Conservation (phyloP, 2,113 vertebrate genomes). For the Neopipo cinnamomea region DNA sequence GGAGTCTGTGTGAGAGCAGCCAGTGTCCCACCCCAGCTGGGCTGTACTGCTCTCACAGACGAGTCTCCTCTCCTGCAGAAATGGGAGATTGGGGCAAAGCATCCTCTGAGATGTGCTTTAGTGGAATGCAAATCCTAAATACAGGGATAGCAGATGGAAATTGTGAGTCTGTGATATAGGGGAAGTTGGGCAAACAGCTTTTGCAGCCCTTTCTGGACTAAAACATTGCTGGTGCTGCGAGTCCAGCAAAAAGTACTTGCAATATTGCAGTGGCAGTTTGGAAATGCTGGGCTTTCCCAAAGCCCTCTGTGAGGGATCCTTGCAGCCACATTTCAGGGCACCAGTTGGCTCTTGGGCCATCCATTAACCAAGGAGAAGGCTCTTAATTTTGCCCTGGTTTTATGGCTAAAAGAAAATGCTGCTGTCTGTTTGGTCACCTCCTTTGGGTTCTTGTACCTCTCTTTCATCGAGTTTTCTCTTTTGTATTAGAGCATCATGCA, state of each 20-base stretch:
- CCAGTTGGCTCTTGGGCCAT: not conserved
- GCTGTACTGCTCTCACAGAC: not conserved
- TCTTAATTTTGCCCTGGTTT: not conserved
- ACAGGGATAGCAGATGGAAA: not conserved
- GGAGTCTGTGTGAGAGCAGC: not conserved
- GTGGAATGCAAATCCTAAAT: not conserved
- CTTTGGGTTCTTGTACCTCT: not conserved
- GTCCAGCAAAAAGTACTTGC: not conserved
- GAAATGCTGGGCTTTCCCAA: not conserved
- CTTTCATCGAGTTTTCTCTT: not conserved
- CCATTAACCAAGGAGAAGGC: not conserved
- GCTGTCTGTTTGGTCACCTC: not conserved
- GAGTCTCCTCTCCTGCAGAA: not conserved
- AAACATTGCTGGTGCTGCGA: not conserved
- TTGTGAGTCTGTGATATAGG: not conserved
- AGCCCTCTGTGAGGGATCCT: not conserved
- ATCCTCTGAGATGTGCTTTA: not conserved
- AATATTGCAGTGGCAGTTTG: not conserved
- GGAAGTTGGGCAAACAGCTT: not conserved
- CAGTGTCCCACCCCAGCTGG: not conserved
- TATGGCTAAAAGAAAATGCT: not conserved
- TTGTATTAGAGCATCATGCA: not conserved
- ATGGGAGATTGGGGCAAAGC: not conserved
- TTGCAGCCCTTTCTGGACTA: not conserved
- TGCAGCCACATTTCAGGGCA: not conserved